These are phyloP conservation scores for Nothura maculosa DNA, from an alignment of 2,797 vertebrate species.

Conservation along the genomic window DNA sequence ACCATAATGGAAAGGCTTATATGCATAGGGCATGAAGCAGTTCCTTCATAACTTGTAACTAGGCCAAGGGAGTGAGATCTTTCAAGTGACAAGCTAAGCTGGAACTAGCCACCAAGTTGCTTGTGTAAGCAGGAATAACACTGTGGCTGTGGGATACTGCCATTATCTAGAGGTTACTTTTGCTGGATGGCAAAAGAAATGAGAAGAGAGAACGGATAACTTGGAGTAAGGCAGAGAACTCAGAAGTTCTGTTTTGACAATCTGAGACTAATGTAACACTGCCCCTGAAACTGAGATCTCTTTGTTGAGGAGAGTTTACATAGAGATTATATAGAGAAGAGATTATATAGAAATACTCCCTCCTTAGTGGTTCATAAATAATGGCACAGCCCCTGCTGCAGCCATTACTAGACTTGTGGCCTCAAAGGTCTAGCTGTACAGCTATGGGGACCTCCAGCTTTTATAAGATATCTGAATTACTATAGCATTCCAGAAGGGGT, in stretches of 20 bases:
- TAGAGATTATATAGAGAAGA: accelerated
- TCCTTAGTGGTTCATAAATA: accelerated
- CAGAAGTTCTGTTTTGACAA: not conserved
- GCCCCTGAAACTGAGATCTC: not conserved
- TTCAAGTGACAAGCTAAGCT: not conserved
- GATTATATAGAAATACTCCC: accelerated
- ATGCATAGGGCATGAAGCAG: not conserved
- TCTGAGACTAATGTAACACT: not conserved
- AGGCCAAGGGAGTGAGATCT: not conserved
- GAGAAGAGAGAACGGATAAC: not conserved
- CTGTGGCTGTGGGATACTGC: not conserved
- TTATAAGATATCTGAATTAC: not conserved
- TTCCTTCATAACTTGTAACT: accelerated
- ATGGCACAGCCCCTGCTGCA: not conserved
- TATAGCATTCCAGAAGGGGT: not conserved
- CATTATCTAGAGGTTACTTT: not conserved
- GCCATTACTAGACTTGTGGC: not conserved
- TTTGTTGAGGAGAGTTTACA: not conserved
- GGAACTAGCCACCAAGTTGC: not conserved
- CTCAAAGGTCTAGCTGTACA: not conserved
- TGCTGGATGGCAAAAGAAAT: not conserved
- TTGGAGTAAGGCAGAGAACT: not conserved
- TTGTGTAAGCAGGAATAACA: not conserved
- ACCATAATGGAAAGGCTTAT: not conserved
- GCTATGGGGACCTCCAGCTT: not conserved